These are phyloP conservation scores for Nicator chloris DNA, from an alignment of 2,113 vertebrate species.

Conservation along the genomic window DNA sequence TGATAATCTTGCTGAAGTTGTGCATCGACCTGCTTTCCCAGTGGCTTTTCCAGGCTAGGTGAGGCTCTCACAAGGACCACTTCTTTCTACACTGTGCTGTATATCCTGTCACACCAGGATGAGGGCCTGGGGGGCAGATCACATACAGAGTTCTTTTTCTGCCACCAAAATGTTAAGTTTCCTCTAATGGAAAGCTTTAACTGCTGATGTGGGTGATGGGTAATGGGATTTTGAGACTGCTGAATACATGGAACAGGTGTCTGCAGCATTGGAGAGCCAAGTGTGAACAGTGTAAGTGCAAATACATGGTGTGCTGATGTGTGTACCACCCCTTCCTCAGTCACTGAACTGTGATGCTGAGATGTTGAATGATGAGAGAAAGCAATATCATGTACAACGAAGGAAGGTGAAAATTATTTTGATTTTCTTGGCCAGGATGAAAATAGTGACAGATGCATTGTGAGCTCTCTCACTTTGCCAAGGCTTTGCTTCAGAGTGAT, in stretches of 20 bases:
- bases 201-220: not conserved
- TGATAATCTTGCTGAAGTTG: not conserved
- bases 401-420: not conserved
- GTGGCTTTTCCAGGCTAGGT: not conserved
- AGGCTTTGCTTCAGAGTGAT: not conserved
- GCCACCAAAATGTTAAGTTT: not conserved
- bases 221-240: not conserved
- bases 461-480: not conserved
- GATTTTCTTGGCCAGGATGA: not conserved
- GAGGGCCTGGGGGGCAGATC: not conserved
- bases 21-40: not conserved
- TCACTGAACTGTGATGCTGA: not conserved
- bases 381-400: not conserved
- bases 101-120: not conserved
- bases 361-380: not conserved
- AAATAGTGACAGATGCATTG: not conserved
- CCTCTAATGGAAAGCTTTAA: not conserved
- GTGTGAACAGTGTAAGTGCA: not conserved
- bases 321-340: not conserved
- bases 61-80: not conserved
- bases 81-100: not conserved
- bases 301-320: not conserved
- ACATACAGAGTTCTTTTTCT: not conserved
- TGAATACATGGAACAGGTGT: not conserved
- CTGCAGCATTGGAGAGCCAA: not conserved